These are phyloP conservation scores for Halesus radiatus DNA, from an alignment of 1,140 invertebrate genomes.

Conservation along the genomic window DNA sequence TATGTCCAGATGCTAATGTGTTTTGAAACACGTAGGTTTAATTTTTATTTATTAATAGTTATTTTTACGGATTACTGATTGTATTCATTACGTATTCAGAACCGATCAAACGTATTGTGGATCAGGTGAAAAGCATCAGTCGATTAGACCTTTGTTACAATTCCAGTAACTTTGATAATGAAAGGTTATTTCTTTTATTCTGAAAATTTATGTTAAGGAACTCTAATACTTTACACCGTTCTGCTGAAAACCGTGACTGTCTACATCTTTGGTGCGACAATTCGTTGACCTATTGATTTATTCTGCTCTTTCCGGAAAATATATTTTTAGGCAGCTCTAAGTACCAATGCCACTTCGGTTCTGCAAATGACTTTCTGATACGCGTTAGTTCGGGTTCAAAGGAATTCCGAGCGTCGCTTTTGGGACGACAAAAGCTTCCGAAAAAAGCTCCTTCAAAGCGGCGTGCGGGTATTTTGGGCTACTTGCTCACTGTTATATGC, in stretches of 20 bases:
- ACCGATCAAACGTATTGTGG: too few species aligned
- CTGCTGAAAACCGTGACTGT: neutral
- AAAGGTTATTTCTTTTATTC: too few species aligned
- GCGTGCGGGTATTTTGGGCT: neutral
- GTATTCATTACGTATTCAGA: too few species aligned
- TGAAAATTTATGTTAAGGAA: too few species aligned
- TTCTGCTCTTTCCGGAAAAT: neutral
- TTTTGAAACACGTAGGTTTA: too few species aligned
- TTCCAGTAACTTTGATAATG: too few species aligned
- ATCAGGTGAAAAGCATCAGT: too few species aligned
- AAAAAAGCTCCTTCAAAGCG: constrained; percentile 18
- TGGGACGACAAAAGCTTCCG: neutral
- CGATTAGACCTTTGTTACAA: too few species aligned
- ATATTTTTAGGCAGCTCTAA: neutral
- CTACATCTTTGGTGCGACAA: neutral
- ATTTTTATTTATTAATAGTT: too few species aligned
- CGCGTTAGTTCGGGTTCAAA: neutral
- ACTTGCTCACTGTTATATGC: neutral
- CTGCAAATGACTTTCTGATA: constrained; percentile 21
- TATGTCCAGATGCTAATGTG: too few species aligned
- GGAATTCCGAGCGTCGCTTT: neutral
- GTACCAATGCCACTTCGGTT: neutral
- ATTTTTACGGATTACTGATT: too few species aligned
- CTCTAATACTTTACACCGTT: too few species aligned
- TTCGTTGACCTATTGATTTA: neutral